Conservation (phyloP, 2,797 vertebrate genomes). For the Falco peregrinus region DNA sequence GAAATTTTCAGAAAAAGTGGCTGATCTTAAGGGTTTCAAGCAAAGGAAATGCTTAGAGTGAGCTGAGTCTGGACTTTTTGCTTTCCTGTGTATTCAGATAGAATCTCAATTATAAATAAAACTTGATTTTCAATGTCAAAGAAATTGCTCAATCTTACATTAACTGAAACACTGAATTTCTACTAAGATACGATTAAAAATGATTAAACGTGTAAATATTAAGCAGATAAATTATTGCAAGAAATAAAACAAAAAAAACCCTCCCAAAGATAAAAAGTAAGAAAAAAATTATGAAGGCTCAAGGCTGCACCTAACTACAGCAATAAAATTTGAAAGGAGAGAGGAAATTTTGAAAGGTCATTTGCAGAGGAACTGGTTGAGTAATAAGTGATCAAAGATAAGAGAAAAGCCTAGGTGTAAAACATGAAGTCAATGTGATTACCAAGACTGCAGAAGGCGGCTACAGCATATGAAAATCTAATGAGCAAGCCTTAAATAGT, state of each 20-base stretch:
- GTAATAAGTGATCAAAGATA: not conserved
- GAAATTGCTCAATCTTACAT: not conserved
- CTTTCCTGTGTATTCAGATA: not conserved
- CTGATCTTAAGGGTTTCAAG: fast-evolving
- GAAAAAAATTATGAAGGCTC: not conserved
- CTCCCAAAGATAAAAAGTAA: not conserved
- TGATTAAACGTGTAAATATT: not conserved
- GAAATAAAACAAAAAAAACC: not conserved
- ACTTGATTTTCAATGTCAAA: not conserved
- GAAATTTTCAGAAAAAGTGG: not conserved
- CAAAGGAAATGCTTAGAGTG: not conserved
- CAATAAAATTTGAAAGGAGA: not conserved
- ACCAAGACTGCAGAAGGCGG: not conserved
- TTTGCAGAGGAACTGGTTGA: not conserved
- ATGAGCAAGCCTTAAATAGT: not conserved
- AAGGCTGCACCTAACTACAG: not conserved
- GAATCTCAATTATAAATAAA: not conserved
- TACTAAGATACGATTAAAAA: not conserved
- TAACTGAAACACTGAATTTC: not conserved
- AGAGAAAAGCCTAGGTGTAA: not conserved
- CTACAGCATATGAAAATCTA: not conserved
- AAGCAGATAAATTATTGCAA: not conserved
- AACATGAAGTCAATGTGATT: not conserved
- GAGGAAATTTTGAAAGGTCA: not conserved
- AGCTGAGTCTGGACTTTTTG: not conserved